Percentiles rank a stretch among this genome's conserved stretches.
Evolutionary conservation across 2,113 vertebrate genomes (phyloP).

Genomic region (Calonectris borealis): DNA sequence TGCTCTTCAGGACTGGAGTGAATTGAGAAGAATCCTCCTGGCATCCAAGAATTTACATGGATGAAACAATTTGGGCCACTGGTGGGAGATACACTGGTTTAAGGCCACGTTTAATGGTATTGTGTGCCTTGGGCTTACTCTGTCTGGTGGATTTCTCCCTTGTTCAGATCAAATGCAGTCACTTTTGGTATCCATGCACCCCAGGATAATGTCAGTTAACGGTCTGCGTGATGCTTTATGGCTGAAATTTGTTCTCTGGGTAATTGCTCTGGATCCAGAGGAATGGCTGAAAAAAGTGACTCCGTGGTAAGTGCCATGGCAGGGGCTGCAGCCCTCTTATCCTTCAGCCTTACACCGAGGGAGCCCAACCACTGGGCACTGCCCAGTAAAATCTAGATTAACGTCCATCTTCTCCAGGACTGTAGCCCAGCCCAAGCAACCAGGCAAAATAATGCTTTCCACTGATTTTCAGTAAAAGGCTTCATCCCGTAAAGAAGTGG

Average conservation of each 20-base stretch:
- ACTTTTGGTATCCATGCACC: neutral
- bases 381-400: neutral
- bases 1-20: neutral
- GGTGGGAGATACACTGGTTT: rapidly evolving
- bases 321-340: no score
- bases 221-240: neutral
- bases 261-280: neutral
- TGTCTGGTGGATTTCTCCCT: neutral
- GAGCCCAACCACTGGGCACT: neutral
- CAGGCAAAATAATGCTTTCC: neutral
- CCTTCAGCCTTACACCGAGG: neutral
- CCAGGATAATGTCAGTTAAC: neutral
- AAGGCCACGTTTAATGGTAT: neutral
- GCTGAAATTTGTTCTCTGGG: neutral
- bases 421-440: neutral
- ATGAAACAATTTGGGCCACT: neutral
- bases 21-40: neutral
- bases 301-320: rapidly evolving
- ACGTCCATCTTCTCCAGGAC: neutral
- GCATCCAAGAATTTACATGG: neutral
- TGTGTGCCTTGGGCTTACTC: neutral
- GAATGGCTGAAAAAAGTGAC: neutral
- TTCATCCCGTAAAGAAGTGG: neutral
- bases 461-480: neutral
- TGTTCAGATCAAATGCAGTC: neutral